These are phyloP conservation scores for Lissonota sp. DNA, from an alignment of 2,888 invertebrate genomes.

Conservation along the genomic window DNA sequence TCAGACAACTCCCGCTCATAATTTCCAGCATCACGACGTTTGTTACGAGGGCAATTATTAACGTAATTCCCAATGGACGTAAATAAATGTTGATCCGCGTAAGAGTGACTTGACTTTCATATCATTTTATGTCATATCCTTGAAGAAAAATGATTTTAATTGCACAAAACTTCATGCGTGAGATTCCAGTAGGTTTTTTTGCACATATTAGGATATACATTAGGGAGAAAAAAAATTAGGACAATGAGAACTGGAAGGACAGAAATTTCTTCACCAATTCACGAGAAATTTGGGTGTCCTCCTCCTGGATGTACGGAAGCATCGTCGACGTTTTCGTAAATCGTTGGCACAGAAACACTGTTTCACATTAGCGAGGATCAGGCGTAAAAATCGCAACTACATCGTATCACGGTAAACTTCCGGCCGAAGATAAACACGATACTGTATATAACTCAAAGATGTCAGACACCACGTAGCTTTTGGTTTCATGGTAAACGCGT, in stretches of 20 bases:
- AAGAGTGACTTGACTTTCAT: too few relatives aligned
- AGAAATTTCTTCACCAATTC: slow-evolving; percentile 24
- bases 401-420: slow-evolving; percentile 45
- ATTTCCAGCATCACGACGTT: too few relatives aligned
- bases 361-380: slow-evolving; percentile 28
- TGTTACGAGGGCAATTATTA: too few relatives aligned
- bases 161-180: too few relatives aligned
- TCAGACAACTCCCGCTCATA: slow-evolving; percentile 24
- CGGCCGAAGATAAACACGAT: slow-evolving; percentile 44
- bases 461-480: slow-evolving; percentile 25
- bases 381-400: slow-evolving; percentile 29
- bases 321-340: slow-evolving; percentile 38
- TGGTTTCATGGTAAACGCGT: slow-evolving; percentile 25
- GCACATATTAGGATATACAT: too few relatives aligned
- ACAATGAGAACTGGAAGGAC: not conserved
- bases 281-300: slow-evolving; percentile 53
- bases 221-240: not conserved
- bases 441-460: slow-evolving; percentile 22
- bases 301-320: slow-evolving; percentile 60
- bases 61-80: too few relatives aligned
- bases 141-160: too few relatives aligned
- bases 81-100: too few relatives aligned
- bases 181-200: too few relatives aligned
- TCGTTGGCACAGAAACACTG: slow-evolving; percentile 35
- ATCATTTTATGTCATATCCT: too few relatives aligned